Percentiles rank a stretch among this genome's conserved stretches.
These are phyloP conservation scores for Megaustenia siamemsis DNA, from an alignment of 2,888 invertebrate genomes.

Conservation along the genomic window DNA sequence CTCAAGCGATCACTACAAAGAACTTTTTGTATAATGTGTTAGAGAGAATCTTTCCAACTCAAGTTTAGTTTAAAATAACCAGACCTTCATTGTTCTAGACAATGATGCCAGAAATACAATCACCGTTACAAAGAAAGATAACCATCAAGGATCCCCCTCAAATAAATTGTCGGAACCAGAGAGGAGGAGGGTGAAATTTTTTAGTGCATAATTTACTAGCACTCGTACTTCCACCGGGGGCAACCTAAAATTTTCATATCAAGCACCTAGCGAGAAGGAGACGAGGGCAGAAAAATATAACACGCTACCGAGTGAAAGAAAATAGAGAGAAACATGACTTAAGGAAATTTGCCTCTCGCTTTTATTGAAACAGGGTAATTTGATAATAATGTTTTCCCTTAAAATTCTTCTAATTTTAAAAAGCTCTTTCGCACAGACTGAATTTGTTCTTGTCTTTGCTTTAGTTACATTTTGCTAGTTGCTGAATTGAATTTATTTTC, in stretches of 20 bases:
- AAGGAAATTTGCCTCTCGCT: constrained; percentile 9
- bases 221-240: not conserved
- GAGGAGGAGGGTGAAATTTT: too few relatives aligned
- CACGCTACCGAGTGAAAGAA: not conserved
- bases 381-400: constrained; percentile 32
- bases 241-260: not conserved
- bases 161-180: not conserved
- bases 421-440: constrained; percentile 13
- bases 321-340: not conserved
- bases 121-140: not conserved
- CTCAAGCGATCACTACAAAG: too few relatives aligned
- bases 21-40: too few relatives aligned
- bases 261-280: not conserved
- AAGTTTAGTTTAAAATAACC: not conserved
- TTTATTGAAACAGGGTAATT: constrained; percentile 11
- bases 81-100: not conserved
- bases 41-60: too few relatives aligned
- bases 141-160: not conserved
- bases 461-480: constrained; percentile 17
- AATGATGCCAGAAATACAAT: too few relatives aligned
- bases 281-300: too few relatives aligned
- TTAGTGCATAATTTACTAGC: not conserved
- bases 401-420: constrained; percentile 26
- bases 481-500: constrained; percentile 27
- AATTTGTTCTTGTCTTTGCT: not conserved